phyloP scores from a whole-genome alignment of 1,140 invertebrate species.

The Colletes gigas region DNA sequence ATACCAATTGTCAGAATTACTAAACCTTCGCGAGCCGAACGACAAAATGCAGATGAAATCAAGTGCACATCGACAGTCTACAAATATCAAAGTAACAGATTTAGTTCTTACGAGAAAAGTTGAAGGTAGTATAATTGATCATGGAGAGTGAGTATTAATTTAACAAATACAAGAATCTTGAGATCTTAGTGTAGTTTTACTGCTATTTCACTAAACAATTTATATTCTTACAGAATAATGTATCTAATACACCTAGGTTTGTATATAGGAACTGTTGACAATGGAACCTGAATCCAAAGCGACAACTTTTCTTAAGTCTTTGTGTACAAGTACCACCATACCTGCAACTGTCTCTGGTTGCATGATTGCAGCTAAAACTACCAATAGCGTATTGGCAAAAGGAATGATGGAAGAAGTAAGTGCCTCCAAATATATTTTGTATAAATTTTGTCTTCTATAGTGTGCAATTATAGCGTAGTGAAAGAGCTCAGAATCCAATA shows the following conservation, averaged over 20 bases:
- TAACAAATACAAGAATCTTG: slow-evolving; percentile 3
- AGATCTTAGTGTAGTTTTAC: not conserved
- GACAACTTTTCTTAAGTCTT: slow-evolving; percentile 67
- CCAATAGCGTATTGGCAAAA: slow-evolving; percentile 66
- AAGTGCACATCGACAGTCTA: not conserved
- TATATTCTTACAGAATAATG: slow-evolving; percentile 79
- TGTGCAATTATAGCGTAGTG: not conserved
- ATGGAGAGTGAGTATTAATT: slow-evolving; percentile 83
- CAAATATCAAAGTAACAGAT: slow-evolving; percentile 27
- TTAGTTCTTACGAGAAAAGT: slow-evolving; percentile 78
- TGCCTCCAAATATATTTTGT: slow-evolving; percentile 38
- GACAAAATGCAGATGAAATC: slow-evolving; percentile 53
- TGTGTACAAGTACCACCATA: slow-evolving; percentile 60
- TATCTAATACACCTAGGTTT: slow-evolving; percentile 77
- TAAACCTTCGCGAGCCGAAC: not conserved
- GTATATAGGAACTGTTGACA: slow-evolving; percentile 76
- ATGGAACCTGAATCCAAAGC: slow-evolving; percentile 77
- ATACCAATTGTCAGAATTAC: not conserved
- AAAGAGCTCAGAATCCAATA: not conserved
- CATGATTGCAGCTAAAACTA: slow-evolving; percentile 70
- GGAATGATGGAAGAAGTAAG: slow-evolving; percentile 74
- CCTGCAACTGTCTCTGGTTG: slow-evolving; percentile 74
- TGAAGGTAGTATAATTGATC: slow-evolving; percentile 84
- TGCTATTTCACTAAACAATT: slow-evolving; percentile 6
- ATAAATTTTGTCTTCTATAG: slow-evolving; percentile 43